A percentile compares a stretch with the other conserved stretches of the same genome.
Evolutionary conservation across 1,140 invertebrate genomes (phyloP).

Genomic region (Limonius californicus): DNA sequence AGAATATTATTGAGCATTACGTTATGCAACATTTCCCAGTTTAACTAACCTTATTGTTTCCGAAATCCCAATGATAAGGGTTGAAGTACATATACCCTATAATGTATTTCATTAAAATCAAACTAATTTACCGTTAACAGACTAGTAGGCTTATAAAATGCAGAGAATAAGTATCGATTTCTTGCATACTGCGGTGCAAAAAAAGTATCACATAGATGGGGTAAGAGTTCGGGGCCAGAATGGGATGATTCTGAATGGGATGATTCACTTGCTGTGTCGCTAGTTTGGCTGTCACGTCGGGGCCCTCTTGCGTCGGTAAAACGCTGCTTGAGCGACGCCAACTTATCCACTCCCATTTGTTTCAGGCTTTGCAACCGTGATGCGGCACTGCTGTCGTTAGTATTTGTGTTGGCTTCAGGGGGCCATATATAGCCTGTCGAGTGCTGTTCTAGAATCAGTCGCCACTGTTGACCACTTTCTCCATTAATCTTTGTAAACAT

Average conservation of each 20-base stretch:
- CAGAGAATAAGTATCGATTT: conserved; percentile 51
- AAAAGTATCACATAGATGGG: conserved; percentile 47
- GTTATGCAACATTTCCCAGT: too few species aligned
- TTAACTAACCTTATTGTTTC: too few species aligned
- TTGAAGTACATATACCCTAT: too few species aligned
- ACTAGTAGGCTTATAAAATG: conserved; percentile 50
- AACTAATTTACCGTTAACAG: conserved; percentile 48
- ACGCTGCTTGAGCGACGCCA: conserved; percentile 61
- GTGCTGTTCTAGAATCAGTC: conserved; percentile 60
- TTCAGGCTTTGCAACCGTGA: conserved; percentile 61
- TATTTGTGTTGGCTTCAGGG: conserved; percentile 46
- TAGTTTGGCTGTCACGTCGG: conserved; percentile 40
- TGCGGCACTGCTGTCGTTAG: conserved; percentile 41
- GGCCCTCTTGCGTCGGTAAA: conserved; percentile 50
- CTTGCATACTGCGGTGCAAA: conserved; percentile 50
- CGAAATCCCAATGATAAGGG: too few species aligned
- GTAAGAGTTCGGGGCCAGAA: conserved; percentile 40
- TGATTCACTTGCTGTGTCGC: conserved; percentile 41
- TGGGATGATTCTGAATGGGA: conserved; percentile 29
- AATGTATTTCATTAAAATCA: neutral
- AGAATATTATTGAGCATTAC: too few species aligned
- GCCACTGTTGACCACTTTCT: conserved; percentile 58
- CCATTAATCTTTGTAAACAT: conserved; percentile 59
- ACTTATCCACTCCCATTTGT: conserved; percentile 63
- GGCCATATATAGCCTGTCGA: conserved; percentile 57